Conservation (phyloP, 2,888 invertebrate genomes). For the Phengaris arion region DNA sequence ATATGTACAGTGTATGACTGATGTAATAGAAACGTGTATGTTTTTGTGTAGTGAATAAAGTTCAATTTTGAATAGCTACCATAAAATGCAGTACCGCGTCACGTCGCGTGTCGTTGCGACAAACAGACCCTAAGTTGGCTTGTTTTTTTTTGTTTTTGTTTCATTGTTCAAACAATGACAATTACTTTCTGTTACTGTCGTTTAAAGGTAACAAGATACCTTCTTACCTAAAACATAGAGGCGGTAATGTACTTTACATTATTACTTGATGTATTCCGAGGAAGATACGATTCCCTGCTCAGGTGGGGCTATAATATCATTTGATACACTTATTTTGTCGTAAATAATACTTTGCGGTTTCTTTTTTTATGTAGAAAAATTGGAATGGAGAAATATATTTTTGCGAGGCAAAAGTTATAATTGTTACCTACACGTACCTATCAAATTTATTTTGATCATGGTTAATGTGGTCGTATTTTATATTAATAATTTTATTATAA, state of each 20-base stretch:
- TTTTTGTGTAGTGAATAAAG: no score
- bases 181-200: neutral
- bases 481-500: no score
- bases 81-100: no score
- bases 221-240: neutral
- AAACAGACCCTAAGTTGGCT: neutral
- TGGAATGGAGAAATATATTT: neutral
- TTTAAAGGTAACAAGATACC: neutral
- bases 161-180: neutral
- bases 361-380: neutral
- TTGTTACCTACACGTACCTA: no score
- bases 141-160: no score
- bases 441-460: no score
- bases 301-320: neutral
- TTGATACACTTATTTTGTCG: constrained; percentile 18
- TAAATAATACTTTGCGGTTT: neutral
- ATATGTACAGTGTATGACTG: no score
- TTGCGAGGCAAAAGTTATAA: neutral
- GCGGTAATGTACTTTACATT: neutral
- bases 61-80: no score
- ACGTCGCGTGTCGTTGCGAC: no score
- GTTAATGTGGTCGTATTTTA: no score
- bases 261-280: constrained; percentile 23
- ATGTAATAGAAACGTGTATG: neutral
- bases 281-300: neutral